Evolutionary conservation across 1,140 invertebrate species (phyloP).

Genomic region (Brachionus plicatilis): DNA sequence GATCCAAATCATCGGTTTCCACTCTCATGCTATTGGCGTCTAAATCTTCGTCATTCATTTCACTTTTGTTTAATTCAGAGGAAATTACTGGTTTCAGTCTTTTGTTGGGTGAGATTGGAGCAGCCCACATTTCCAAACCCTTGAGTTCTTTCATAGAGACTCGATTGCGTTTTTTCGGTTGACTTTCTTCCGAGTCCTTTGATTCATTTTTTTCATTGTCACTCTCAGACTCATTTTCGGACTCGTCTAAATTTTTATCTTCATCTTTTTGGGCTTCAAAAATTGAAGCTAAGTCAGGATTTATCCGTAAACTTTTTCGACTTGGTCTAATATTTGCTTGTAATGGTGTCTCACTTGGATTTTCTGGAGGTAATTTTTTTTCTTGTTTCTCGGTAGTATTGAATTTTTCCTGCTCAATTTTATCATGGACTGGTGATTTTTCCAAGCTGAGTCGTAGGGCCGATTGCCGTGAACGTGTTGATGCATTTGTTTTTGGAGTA

Average conservation of each 20-base stretch:
- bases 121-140: neutral
- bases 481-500: neutral
- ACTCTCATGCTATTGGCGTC: constrained; percentile 9
- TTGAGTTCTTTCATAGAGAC: neutral
- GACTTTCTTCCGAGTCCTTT: neutral
- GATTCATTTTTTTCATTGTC: neutral
- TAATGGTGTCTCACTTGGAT: neutral
- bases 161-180: neutral
- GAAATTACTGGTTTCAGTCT: neutral
- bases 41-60: neutral
- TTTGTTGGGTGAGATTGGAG: neutral
- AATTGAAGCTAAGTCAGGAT: neutral
- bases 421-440: neutral
- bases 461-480: neutral
- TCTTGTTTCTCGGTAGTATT: neutral
- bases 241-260: neutral
- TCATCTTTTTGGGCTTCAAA: neutral
- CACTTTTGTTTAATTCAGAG: neutral
- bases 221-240: neutral
- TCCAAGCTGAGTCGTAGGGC: neutral
- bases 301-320: constrained; percentile 1
- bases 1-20: neutral
- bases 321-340: neutral
- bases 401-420: neutral
- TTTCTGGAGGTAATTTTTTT: neutral